Base-by-base conservation (phyloP, 2,797 vertebrate genomes). In the Salarias fasciatus region DNA sequence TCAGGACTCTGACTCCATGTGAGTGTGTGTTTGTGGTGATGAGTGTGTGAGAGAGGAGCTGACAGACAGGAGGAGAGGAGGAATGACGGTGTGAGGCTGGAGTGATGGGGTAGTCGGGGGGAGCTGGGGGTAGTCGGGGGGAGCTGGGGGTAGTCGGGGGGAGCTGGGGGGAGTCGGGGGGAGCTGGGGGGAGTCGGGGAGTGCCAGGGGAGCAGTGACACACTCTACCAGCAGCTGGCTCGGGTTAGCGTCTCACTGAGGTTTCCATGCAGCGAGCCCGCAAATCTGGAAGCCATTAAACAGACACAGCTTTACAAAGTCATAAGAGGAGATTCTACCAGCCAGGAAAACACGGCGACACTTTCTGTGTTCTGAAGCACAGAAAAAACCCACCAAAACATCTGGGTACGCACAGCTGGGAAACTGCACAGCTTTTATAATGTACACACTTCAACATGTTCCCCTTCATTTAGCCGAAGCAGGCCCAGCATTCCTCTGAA, bases 231-330 rank as follows among this genome's bases (percentile, higher is more conserved):
- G 58, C 10, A 43, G 40, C 51, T 72, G 74, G 68, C 62, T 30
- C 48, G 10, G 48, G 53, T 77, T 60, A 78, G 68, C 68, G 68
- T 63, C 72, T 81, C 70, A 68, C 74, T n/a, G 41, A 68, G 55
- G 49, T 80, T 79, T 85, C 79, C 79, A 68, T 41, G 50, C 59
- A 68, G 67, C 54, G 45, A n/a, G 31, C 57, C 72, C 10, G 4
- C 5, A 85, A 78, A 86, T 86, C 86, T 88, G 88, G 60, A 52
- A 50, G 31, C 50, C 37, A 77, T 88, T 86, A 84, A 10, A 30
- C 46, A 54, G 54, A 71, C 62, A 72, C 83, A 1, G 28, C 53
- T 38, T 8, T 30, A 62, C 41, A 13, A 43, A 49, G 46, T 51
- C 4, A 36, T 14, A 47, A 12, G 51, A 37, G 58, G 55, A 51